Evolutionary conservation across 92 coral and sea anemone genomes (phyloP).

Genomic region (Phenganax subtilis): DNA sequence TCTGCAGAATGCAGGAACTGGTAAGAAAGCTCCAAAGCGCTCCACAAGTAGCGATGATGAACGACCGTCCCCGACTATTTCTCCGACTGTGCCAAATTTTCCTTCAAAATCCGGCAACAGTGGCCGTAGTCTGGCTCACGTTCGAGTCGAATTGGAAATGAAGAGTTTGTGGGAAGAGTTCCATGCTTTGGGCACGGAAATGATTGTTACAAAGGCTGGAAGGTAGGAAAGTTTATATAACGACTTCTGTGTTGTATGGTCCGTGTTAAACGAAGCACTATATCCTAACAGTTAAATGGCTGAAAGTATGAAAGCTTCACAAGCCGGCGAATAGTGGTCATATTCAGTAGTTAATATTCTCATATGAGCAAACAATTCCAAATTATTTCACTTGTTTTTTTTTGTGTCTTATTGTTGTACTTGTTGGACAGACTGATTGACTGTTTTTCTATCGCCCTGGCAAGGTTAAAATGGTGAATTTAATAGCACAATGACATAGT

Average conservation of each 20-base stretch:
- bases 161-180: conserved; percentile 93
- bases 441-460: too few species aligned
- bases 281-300: too few species aligned
- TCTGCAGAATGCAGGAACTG: conserved; percentile 95
- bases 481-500: too few species aligned
- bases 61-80: conserved; percentile 43
- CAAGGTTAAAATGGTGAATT: too few species aligned
- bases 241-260: not conserved
- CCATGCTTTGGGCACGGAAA: conserved; percentile 78
- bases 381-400: too few species aligned
- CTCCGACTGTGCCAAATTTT: conserved; percentile 49
- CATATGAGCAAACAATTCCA: too few species aligned
- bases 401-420: too few species aligned
- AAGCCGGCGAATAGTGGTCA: too few species aligned
- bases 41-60: conserved; percentile 41
- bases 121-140: conserved; percentile 64
- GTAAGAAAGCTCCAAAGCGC: conserved; percentile 65
- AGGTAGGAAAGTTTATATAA: conserved; percentile 52
- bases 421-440: too few species aligned
- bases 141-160: conserved; percentile 95
- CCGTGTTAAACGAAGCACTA: too few species aligned
- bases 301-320: too few species aligned
- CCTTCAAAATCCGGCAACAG: conserved; percentile 58
- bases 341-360: too few species aligned
- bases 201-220: conserved; percentile 98